Evolutionary conservation across 1,140 invertebrate species (phyloP).

Genomic region (Muscidifurax raptorellus): DNA sequence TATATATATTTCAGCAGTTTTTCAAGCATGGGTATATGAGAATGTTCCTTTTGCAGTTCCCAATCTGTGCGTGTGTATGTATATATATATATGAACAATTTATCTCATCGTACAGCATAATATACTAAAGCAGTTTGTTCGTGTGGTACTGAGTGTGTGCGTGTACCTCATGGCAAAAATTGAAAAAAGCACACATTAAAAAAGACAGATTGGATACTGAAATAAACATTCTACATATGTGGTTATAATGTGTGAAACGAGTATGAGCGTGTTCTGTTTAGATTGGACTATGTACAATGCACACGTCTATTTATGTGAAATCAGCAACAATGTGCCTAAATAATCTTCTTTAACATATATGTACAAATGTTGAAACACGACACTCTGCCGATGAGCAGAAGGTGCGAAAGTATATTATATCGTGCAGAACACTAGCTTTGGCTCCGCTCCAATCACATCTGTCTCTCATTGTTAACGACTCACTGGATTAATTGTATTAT

Average conservation of each 20-base stretch:
- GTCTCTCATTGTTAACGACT: constrained; percentile 74
- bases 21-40: constrained; percentile 78
- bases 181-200: neutral
- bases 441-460: constrained; percentile 74
- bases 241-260: constrained; percentile 68
- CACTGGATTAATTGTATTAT: constrained; percentile 68
- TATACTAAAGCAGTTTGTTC: constrained; percentile 1
- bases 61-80: constrained; percentile 79
- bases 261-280: constrained; percentile 65
- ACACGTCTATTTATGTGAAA: constrained; percentile 23
- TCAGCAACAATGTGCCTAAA: constrained; percentile 10
- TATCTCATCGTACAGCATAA: constrained; percentile 47
- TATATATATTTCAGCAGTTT: constrained; percentile 58
- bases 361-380: constrained; percentile 20
- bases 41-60: constrained; percentile 81
- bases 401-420: constrained; percentile 43
- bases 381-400: constrained; percentile 11
- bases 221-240: constrained; percentile 79
- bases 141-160: constrained; percentile 16
- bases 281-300: constrained; percentile 68
- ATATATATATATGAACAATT: constrained; percentile 60
- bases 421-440: constrained; percentile 57
- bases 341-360: constrained; percentile 29
- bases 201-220: constrained; percentile 79
- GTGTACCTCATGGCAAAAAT: neutral